Conservation (phyloP, 2,113 vertebrate genomes). For the Dolichotis patagonum region DNA sequence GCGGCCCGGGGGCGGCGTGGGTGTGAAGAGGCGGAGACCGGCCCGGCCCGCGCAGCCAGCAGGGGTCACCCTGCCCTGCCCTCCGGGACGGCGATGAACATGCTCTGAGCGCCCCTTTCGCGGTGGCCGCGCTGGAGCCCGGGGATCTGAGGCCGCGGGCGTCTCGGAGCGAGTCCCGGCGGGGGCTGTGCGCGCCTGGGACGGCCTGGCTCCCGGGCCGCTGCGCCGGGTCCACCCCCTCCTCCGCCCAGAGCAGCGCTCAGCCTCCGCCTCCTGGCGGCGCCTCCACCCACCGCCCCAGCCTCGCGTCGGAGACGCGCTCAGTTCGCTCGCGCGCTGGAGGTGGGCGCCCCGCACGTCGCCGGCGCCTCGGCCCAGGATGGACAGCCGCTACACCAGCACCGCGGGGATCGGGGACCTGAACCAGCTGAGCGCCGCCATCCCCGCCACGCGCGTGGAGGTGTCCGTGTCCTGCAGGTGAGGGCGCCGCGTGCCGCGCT, state of each 20-base stretch:
- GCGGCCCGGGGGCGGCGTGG: background rate
- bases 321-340: background rate
- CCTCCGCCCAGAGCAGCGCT: background rate
- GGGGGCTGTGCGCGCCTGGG: background rate
- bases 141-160: background rate
- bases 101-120: background rate
- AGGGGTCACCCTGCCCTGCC: background rate
- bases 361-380: slow-evolving; percentile 57
- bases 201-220: background rate
- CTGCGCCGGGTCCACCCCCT: background rate
- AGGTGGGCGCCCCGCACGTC: background rate
- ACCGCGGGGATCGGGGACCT: slow-evolving; percentile 92
- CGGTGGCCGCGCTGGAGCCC: too few relatives aligned
- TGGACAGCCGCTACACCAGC: slow-evolving; percentile 80
- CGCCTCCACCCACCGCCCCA: background rate
- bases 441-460: slow-evolving; percentile 98
- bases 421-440: slow-evolving; percentile 92
- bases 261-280: slow-evolving; percentile 55
- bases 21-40: background rate
- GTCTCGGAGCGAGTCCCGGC: background rate
- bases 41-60: rapidly evolving
- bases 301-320: background rate
- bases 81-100: background rate
- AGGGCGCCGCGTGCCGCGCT: slow-evolving; percentile 73
- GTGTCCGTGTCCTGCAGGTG: slow-evolving; percentile 97